Base-by-base conservation (phyloP, 2,888 invertebrate species). In the Dione juno region DNA sequence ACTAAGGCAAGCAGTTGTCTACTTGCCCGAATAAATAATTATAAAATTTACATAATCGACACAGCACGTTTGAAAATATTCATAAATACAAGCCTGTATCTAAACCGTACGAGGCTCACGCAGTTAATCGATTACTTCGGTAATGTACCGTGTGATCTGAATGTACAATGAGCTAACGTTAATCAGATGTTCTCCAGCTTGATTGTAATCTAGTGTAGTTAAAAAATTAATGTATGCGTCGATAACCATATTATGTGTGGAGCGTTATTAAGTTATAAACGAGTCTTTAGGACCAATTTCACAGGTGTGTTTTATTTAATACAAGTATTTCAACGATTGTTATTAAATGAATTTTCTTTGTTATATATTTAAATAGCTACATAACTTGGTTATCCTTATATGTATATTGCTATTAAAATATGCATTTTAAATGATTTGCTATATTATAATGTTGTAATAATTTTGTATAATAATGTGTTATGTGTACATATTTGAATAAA, bases 131-230 rank as follows among this genome's bases (percentile, higher is more conserved):
- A 70, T 63, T 63, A 28, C 50, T 41, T 67, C 61, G 48, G 61
- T 63, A 70, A 66, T 70, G 66, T 67, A 41, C 43, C 67, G 53
- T 67, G 70, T 67, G 70, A 70, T 61, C 66, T 52, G 70, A 70
- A 61, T 70, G 40, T 41, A 61, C 19, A 70, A 70, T 63, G 14
- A 70, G 45, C 41, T 57, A 61, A 50, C 64, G 45, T 6, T 70
- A 59, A 67, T 59, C 50, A 58, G 50, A 67, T 54, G 66, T 52
- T 54, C 37, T 19, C 7, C 5, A 61, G 40, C 37, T 70, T 45
- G 58, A 52, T 69, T 57, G 58, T 54, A 35, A 53, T 61, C 37
- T 16, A 53, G 35, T 43, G 37, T 41, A 45, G 52, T 70, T 66
- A 59, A 66, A 64, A 69, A 54, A 54, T 57, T 19, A 54, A 37